Evolutionary conservation across 2,113 vertebrate genomes (phyloP), one percentile per base, ranked within the genome.

Genomic region (Madoqua kirkii): DNA sequence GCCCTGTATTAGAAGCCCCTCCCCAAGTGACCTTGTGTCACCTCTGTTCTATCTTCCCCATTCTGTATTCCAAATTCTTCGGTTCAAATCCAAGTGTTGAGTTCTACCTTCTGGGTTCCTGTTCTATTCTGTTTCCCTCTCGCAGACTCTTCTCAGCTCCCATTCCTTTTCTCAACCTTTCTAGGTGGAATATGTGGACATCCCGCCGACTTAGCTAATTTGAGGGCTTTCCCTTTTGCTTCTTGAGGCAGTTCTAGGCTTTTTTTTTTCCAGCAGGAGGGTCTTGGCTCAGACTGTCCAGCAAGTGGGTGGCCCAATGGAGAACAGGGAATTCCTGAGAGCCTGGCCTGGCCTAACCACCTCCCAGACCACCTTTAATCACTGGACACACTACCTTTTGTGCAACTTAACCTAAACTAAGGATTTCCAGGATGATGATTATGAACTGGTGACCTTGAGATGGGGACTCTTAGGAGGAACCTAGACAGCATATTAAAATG

Each of bases 41-140:
- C 3, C 23, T 84, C 33, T 52, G 50, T 67, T 79, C 78, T 79
- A 6, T 64, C 36, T 57, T 93, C 31, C 82, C 74, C 60, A 82
- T 94, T 86, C 91, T 84, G 16, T 74, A 93, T 89, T 97, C 60
- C 60, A 71, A 62, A 62, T 91, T 84, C 85, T 95, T 40, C 12
- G 52, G 36, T 36, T 87, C 55, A 95, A 48, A 87, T 23, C 9
- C 40, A 91, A 54, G 19, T 71, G 74, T 76, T 64, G 52, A 45
- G 40, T 88, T 64, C 71, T 67, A 36, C 59, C 55, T 81, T 93
- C 55, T 81, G 21, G 36, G 50, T 88, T 91, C 43, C 83, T 79
- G 16, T 79, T 83, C 19, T 15, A 79, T 71, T 52, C 45, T 89
- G 50, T 62, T 45, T 95, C 67, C 36, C 82, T 79, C 17, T 19